Evolutionary conservation across 2,888 invertebrate species (phyloP).

Genomic region (Odontothrips loti): DNA sequence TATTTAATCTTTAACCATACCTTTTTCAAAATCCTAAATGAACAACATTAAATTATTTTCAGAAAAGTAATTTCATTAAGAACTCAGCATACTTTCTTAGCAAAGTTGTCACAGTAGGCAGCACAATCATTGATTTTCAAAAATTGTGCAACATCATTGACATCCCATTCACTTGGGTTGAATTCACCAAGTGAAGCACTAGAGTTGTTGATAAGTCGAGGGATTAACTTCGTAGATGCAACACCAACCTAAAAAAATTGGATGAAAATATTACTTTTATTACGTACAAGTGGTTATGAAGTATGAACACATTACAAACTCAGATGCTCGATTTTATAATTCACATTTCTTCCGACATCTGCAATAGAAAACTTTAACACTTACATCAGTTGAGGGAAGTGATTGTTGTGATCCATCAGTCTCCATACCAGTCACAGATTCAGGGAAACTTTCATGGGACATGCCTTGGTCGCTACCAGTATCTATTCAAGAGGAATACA

Average conservation of each 20-base stretch:
- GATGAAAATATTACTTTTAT: conserved; percentile 33
- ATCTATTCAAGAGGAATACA: background rate
- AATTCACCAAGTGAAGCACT: conserved; percentile 35
- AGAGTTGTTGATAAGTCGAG: conserved; percentile 51
- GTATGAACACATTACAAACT: conserved; percentile 28
- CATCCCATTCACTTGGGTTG: conserved; percentile 62
- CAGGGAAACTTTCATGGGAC: conserved; percentile 1
- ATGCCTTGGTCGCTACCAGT: conserved; percentile 1
- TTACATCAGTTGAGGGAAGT: background rate
- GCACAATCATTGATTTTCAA: conserved; percentile 78
- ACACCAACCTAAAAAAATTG: conserved; percentile 47
- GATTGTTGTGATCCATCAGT: background rate
- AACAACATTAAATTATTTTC: background rate
- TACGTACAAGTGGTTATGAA: conserved; percentile 25
- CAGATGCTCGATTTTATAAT: background rate
- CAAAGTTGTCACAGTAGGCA: conserved; percentile 57
- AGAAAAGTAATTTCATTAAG: background rate
- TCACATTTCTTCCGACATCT: background rate
- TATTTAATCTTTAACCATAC: no score
- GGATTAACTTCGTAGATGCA: conserved; percentile 54
- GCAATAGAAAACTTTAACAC: background rate
- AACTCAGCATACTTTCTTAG: conserved; percentile 48
- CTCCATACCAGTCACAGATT: background rate
- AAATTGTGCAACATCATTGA: conserved; percentile 83
- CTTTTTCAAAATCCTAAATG: no score